Conservation (phyloP, 2,113 vertebrate species). For the Pungitius pungitius region DNA sequence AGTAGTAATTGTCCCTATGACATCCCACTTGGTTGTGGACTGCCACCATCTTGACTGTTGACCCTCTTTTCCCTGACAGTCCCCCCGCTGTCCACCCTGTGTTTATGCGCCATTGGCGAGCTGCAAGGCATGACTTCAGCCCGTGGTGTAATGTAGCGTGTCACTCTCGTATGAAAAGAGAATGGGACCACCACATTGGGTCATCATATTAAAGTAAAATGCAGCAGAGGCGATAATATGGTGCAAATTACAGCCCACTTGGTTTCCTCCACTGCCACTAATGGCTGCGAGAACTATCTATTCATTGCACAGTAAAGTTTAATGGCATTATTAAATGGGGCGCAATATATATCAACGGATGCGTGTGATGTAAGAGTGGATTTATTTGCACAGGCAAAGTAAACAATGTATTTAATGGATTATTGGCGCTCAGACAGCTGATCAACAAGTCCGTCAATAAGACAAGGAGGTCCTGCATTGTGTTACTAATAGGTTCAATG, state of each 20-base stretch:
- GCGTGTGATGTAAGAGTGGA: constrained; percentile 42
- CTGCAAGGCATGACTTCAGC: constrained; percentile 50
- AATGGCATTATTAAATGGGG: constrained; percentile 74
- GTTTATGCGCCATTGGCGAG: constrained; percentile 43
- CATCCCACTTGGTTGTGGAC: background rate
- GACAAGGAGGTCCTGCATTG: constrained; percentile 48
- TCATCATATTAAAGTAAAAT: constrained; percentile 58
- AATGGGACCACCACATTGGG: constrained; percentile 49
- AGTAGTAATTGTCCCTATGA: background rate
- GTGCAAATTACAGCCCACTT: constrained; percentile 64
- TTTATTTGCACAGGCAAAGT: constrained; percentile 56
- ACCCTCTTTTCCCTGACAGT: background rate
- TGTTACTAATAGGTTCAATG: constrained; percentile 47
- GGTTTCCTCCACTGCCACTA: constrained; percentile 58
- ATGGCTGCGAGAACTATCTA: constrained; percentile 61
- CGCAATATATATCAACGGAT: constrained; percentile 49
- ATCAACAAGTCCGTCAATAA: constrained; percentile 62
- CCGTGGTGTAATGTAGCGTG: constrained; percentile 49
- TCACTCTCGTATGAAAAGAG: constrained; percentile 42
- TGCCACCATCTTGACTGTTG: background rate
- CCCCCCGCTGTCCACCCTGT: constrained; percentile 5
- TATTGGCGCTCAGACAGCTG: constrained; percentile 41
- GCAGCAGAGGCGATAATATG: constrained; percentile 59
- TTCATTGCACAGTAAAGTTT: constrained; percentile 76
- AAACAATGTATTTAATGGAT: constrained; percentile 63